Evolutionary conservation across 2,797 vertebrate species (phyloP).

Genomic region (Scomberomorus guttatus): DNA sequence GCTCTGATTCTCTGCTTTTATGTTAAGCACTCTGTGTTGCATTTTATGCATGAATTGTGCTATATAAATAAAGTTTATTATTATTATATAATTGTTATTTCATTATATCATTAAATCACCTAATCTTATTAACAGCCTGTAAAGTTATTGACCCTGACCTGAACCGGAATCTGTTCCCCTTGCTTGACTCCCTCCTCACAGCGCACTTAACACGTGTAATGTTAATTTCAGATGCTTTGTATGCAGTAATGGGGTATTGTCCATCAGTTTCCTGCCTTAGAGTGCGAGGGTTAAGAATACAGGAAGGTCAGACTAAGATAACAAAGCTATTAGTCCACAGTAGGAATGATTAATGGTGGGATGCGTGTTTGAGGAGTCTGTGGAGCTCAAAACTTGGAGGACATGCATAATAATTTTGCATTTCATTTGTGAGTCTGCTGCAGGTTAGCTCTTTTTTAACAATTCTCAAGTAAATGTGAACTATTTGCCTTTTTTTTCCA

Average conservation of each 20-base stretch:
- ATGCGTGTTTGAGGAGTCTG: background rate
- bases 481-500: background rate
- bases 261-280: constrained; percentile 36
- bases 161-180: background rate
- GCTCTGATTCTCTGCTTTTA: too few species aligned
- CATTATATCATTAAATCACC: constrained; percentile 2
- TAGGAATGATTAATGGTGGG: constrained; percentile 21
- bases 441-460: background rate
- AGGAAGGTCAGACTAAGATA: constrained; percentile 51
- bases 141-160: constrained; percentile 13
- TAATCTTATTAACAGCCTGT: background rate
- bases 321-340: constrained; percentile 31
- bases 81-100: background rate
- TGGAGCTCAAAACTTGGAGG: background rate
- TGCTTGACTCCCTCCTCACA: background rate
- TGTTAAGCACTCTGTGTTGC: too few species aligned
- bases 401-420: background rate
- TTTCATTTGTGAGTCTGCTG: background rate
- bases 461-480: background rate
- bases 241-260: constrained; percentile 24
- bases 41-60: background rate
- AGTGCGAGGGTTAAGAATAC: constrained; percentile 14
- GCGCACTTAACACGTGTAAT: constrained; percentile 35
- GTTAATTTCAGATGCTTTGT: constrained; percentile 52
- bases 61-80: background rate